These are phyloP conservation scores for Crenuchus spilurus DNA, from an alignment of 2,797 vertebrate species.

Conservation along the genomic window DNA sequence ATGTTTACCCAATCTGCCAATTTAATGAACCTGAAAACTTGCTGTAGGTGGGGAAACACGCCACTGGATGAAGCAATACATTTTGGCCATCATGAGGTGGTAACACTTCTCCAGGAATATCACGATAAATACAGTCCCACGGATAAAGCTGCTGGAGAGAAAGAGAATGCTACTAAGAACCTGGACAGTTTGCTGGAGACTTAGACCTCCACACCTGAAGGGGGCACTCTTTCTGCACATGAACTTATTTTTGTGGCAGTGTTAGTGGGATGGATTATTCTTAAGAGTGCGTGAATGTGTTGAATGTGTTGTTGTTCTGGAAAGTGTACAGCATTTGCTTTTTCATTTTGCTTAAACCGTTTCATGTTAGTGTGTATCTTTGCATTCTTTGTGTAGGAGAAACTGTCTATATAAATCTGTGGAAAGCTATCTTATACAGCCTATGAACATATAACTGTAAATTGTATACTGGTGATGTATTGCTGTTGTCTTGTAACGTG, in stretches of 20 bases:
- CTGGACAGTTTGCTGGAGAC: conserved; percentile 86
- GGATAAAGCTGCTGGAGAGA: conserved; percentile 70
- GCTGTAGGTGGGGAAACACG: conserved; percentile 93
- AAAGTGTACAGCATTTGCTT: not conserved
- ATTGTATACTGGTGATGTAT: not conserved
- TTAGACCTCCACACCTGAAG: conserved; percentile 62
- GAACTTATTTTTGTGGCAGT: not conserved
- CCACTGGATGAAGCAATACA: conserved; percentile 96
- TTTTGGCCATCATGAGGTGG: conserved; percentile 95
- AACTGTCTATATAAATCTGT: not conserved
- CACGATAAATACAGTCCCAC: conserved; percentile 87
- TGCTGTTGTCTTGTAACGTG: conserved; percentile 10
- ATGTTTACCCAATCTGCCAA: not conserved
- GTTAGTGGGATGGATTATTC: not conserved
- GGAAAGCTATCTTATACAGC: not conserved
- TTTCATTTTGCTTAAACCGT: not conserved
- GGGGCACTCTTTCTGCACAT: not conserved
- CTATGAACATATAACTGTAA: not conserved
- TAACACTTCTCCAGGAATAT: conserved; percentile 92
- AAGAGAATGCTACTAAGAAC: conserved; percentile 87
- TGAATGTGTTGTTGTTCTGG: not conserved
- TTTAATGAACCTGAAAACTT: not conserved
- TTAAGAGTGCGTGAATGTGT: not conserved
- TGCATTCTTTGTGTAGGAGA: not conserved
- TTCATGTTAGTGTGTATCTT: not conserved